Conservation (phyloP, 2,888 invertebrate genomes). For the Cantharis rufa region DNA sequence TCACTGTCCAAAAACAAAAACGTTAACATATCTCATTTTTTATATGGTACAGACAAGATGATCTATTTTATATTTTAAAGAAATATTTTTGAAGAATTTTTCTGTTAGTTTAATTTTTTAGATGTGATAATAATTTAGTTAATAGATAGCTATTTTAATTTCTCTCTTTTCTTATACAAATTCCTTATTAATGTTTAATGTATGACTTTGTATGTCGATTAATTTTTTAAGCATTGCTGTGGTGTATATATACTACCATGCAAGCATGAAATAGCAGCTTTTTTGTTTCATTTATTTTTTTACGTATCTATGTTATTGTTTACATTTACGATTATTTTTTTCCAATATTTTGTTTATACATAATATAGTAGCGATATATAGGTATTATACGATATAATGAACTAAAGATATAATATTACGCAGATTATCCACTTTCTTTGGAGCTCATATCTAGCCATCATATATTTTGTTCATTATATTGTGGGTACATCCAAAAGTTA, state of each 20-base stretch:
- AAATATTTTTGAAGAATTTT: not conserved
- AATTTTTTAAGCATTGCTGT: not conserved
- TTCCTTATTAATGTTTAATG: not conserved
- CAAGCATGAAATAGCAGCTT: not conserved
- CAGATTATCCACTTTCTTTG: too few species aligned
- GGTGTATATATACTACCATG: not conserved
- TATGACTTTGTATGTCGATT: not conserved
- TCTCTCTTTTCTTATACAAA: not conserved
- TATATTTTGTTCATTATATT: too few species aligned
- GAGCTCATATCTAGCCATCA: too few species aligned
- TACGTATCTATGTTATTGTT: not conserved
- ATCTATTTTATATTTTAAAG: not conserved
- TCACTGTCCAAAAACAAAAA: not conserved
- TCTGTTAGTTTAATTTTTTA: not conserved
- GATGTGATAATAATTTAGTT: not conserved
- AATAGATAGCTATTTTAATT: not conserved
- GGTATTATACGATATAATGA: too few species aligned
- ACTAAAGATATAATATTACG: too few species aligned
- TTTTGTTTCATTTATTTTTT: not conserved
- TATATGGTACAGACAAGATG: not conserved
- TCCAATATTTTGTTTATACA: not conserved
- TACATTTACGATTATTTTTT: not conserved
- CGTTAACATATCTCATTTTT: not conserved
- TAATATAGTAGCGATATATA: not conserved
- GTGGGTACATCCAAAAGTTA: not conserved